These are phyloP conservation scores for Petrolisthes manimaculis DNA, from an alignment of 2,888 invertebrate genomes.

Conservation along the genomic window DNA sequence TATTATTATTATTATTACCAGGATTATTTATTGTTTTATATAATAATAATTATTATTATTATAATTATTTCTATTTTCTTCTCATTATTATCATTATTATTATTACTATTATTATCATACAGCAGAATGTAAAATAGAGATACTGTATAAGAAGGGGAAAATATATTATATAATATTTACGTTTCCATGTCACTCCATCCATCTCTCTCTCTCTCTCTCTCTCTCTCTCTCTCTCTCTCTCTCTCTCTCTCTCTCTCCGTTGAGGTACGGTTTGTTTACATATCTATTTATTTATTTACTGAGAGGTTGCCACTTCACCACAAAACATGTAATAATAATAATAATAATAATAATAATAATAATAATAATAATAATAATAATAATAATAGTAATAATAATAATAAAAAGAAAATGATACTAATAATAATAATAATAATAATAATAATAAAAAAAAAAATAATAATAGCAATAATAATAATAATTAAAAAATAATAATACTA, in stretches of 20 bases:
- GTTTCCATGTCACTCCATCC: neutral
- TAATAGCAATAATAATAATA: slow-evolving; percentile 12
- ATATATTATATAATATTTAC: neutral
- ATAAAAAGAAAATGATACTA: too few relatives aligned
- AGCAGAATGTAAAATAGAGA: too few relatives aligned
- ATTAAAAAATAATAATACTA: neutral
- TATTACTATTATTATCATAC: neutral
- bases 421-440: slow-evolving; percentile 17
- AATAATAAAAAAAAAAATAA: neutral
- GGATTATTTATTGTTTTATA: neutral
- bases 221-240: slow-evolving; percentile 21
- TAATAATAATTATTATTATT: neutral
- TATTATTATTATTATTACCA: neutral
- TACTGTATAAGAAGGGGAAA: too few relatives aligned
- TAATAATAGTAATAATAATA: too few relatives aligned
- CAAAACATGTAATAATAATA: too few relatives aligned
- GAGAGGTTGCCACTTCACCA: too few relatives aligned
- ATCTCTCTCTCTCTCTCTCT: slow-evolving; percentile 23
- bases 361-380: too few relatives aligned
- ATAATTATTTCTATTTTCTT: neutral
- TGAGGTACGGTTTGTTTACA: too few relatives aligned
- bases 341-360: too few relatives aligned
- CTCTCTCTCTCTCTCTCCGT: too few relatives aligned
- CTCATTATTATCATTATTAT: neutral
- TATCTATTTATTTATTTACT: too few relatives aligned